These are phyloP conservation scores for Hedya salicella DNA, from an alignment of 2,888 invertebrate species.

Conservation along the genomic window DNA sequence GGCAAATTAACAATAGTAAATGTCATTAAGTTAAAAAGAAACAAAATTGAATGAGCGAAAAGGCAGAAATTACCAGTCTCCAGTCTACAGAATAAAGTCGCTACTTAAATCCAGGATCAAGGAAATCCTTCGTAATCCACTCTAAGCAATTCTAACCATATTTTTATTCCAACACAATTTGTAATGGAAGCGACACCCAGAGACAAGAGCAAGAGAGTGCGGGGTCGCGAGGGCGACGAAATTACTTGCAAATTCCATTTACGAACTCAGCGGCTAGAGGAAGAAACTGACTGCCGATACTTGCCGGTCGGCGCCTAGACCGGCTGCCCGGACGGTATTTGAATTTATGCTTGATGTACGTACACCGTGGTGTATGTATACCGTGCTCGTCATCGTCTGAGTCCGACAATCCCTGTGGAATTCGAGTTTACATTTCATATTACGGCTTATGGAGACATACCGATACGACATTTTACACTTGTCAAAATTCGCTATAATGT, in stretches of 20 bases:
- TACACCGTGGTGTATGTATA: neutral
- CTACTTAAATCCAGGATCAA: conserved; percentile 25
- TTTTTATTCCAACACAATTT: conserved; percentile 85
- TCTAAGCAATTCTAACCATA: conserved; percentile 66
- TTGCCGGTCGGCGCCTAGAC: conserved; percentile 38
- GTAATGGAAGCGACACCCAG: conserved; percentile 84
- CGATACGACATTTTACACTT: neutral
- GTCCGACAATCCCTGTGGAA: neutral
- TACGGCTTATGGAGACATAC: neutral
- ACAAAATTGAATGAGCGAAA: neutral
- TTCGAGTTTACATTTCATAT: conserved; percentile 4
- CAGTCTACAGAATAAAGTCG: neutral
- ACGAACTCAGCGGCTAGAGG: conserved; percentile 75
- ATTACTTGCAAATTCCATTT: conserved; percentile 86
- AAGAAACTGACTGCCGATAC: conserved; percentile 61
- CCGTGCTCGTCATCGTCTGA: neutral
- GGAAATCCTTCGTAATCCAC: conserved; percentile 52
- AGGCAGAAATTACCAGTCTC: conserved; percentile 12
- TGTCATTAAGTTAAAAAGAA: too few species aligned
- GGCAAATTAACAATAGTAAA: too few species aligned
- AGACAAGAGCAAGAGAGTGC: conserved; percentile 77
- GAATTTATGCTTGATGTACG: conserved; percentile 23
- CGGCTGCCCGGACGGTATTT: conserved; percentile 24
- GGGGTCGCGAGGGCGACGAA: conserved; percentile 64
- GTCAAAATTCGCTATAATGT: too few species aligned